phyloP scores from a whole-genome alignment of 2,113 vertebrate species.

The Chloroceryle aenea region DNA sequence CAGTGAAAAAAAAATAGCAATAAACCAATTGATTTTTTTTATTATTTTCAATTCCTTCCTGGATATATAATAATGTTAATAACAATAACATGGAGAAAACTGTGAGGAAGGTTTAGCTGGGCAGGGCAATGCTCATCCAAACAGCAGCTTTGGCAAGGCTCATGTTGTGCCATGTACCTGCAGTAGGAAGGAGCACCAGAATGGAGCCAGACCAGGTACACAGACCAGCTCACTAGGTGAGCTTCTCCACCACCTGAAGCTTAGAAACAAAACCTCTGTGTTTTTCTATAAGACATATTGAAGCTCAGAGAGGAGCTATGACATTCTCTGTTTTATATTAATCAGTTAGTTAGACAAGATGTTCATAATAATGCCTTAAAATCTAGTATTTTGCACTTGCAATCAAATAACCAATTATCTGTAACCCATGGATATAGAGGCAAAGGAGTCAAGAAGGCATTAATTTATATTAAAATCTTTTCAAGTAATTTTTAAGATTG shows the following conservation, averaged over 20 bases:
- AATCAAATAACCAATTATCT: constrained; percentile 31
- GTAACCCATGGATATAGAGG: background rate
- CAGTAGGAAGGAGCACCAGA: background rate
- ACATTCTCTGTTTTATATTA: constrained; percentile 21
- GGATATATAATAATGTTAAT: background rate
- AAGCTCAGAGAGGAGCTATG: background rate
- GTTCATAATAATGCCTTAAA: constrained; percentile 25
- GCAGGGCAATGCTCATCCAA: background rate
- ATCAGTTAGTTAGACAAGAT: constrained; percentile 43
- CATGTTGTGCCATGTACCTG: background rate
- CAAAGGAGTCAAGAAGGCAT: constrained; percentile 4
- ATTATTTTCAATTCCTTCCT: background rate
- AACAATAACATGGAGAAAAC: background rate
- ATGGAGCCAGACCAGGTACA: background rate
- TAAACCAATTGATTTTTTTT: background rate
- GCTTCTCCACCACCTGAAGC: background rate
- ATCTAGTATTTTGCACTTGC: background rate
- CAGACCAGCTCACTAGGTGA: background rate
- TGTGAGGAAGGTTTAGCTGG: background rate
- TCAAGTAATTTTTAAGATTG: background rate
- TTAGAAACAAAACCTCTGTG: background rate
- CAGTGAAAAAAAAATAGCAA: background rate
- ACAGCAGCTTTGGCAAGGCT: background rate
- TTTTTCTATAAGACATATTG: background rate
- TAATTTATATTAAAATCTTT: background rate